Conservation (phyloP, 2,888 invertebrate species). For the Hyposoter didymator region DNA sequence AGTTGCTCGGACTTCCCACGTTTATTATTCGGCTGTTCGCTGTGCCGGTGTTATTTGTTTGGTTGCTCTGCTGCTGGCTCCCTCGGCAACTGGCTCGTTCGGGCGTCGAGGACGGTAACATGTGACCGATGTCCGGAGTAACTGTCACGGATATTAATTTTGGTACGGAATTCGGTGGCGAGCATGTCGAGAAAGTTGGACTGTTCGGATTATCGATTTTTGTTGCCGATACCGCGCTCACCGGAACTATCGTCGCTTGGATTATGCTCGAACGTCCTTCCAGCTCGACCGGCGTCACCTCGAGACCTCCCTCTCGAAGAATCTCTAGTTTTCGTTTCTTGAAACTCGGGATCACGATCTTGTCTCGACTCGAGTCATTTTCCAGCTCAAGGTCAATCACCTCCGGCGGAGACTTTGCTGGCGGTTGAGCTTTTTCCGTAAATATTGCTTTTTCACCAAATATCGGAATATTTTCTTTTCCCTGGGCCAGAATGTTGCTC, state of each 20-base stretch:
- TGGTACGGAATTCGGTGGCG: conserved; percentile 77
- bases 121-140: conserved; percentile 84
- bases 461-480: conserved; percentile 86
- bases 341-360: conserved; percentile 84
- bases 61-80: conserved; percentile 35
- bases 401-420: conserved; percentile 88
- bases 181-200: conserved; percentile 75
- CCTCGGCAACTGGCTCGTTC: conserved; percentile 68
- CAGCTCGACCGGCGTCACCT: conserved; percentile 88
- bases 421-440: conserved; percentile 84
- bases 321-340: conserved; percentile 91
- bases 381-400: conserved; percentile 87
- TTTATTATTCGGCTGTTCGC: conserved; percentile 76
- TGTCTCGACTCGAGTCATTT: conserved; percentile 79
- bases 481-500: conserved; percentile 84
- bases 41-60: conserved; percentile 67
- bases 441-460: conserved; percentile 81
- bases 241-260: conserved; percentile 84
- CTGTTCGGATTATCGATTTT: conserved; percentile 76
- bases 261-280: conserved; percentile 84
- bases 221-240: conserved; percentile 81
- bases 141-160: conserved; percentile 84
- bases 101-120: conserved; percentile 80
- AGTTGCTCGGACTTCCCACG: conserved; percentile 78
- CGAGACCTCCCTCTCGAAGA: conserved; percentile 90